Evolutionary conservation across 2,797 vertebrate genomes (phyloP).

Genomic region (Discoglossus pictus): DNA sequence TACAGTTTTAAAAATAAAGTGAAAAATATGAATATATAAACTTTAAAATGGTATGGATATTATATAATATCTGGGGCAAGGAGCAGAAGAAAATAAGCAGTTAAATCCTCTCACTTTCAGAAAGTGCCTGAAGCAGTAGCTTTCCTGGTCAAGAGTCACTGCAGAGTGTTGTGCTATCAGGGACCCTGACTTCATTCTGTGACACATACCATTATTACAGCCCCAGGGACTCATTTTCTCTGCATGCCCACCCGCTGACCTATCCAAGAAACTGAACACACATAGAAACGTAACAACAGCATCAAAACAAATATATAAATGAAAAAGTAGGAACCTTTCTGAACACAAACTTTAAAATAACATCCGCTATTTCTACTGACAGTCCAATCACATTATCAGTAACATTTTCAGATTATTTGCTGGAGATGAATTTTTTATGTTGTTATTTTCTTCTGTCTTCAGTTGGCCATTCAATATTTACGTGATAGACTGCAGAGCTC

Average conservation of each 20-base stretch:
- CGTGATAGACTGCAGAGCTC: slow-evolving; percentile 63
- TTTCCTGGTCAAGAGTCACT: slow-evolving; percentile 68
- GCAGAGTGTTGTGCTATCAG: slow-evolving; percentile 63
- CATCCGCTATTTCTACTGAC: slow-evolving; percentile 62
- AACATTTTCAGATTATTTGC: slow-evolving; percentile 51
- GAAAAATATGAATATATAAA: neutral
- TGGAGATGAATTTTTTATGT: slow-evolving; percentile 20
- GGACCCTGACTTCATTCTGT: slow-evolving; percentile 71
- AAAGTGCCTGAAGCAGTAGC: slow-evolving; percentile 38
- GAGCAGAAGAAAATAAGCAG: slow-evolving; percentile 40
- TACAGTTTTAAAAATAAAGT: too few species aligned
- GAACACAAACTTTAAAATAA: slow-evolving; percentile 56
- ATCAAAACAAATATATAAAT: slow-evolving; percentile 62
- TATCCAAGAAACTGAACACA: slow-evolving; percentile 60
- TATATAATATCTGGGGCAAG: neutral
- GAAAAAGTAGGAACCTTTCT: slow-evolving; percentile 45
- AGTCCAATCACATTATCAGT: slow-evolving; percentile 61
- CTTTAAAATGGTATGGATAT: too few species aligned
- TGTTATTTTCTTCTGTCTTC: slow-evolving; percentile 64
- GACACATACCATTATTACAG: slow-evolving; percentile 72
- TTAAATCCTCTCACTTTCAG: slow-evolving; percentile 61
- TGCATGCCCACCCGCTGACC: slow-evolving; percentile 65
- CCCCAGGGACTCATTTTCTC: slow-evolving; percentile 71
- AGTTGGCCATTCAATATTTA: slow-evolving; percentile 63
- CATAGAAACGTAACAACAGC: slow-evolving; percentile 49